These are phyloP conservation scores for Rhineura floridana DNA, from an alignment of 2,113 vertebrate genomes.

Conservation along the genomic window DNA sequence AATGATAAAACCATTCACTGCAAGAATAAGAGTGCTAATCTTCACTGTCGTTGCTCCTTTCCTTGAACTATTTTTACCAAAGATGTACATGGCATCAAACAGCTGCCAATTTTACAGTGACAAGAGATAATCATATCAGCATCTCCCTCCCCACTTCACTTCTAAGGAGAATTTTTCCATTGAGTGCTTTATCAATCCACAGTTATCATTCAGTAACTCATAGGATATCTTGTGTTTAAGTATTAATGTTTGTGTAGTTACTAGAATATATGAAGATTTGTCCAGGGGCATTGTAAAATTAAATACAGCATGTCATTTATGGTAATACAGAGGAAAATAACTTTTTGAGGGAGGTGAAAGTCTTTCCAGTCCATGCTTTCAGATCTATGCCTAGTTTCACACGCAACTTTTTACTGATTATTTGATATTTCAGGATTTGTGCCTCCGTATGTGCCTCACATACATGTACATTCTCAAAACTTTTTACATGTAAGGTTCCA, in stretches of 20 bases:
- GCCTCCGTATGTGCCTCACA: background rate
- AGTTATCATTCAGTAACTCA: slow-evolving; percentile 70
- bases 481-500: slow-evolving; percentile 57
- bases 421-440: slow-evolving; percentile 57
- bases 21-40: slow-evolving; percentile 63
- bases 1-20: slow-evolving; percentile 59
- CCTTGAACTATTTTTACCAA: slow-evolving; percentile 70
- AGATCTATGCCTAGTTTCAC: slow-evolving; percentile 57
- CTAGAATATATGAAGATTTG: slow-evolving; percentile 77
- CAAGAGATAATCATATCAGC: slow-evolving; percentile 69
- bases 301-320: slow-evolving; percentile 74
- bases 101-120: slow-evolving; percentile 74
- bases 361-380: slow-evolving; percentile 54
- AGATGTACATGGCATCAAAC: slow-evolving; percentile 73
- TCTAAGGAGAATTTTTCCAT: slow-evolving; percentile 77
- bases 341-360: slow-evolving; percentile 48
- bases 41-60: slow-evolving; percentile 68
- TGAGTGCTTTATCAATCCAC: slow-evolving; percentile 71
- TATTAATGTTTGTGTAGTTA: slow-evolving; percentile 79
- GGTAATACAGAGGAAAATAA: slow-evolving; percentile 62
- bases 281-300: slow-evolving; percentile 72
- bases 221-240: slow-evolving; percentile 73
- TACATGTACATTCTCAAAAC: slow-evolving; percentile 15
- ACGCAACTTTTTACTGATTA: slow-evolving; percentile 54
- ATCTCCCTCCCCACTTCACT: slow-evolving; percentile 65